Conservation (phyloP, 2,113 vertebrate genomes). For the Crotophaga sulcirostris region DNA sequence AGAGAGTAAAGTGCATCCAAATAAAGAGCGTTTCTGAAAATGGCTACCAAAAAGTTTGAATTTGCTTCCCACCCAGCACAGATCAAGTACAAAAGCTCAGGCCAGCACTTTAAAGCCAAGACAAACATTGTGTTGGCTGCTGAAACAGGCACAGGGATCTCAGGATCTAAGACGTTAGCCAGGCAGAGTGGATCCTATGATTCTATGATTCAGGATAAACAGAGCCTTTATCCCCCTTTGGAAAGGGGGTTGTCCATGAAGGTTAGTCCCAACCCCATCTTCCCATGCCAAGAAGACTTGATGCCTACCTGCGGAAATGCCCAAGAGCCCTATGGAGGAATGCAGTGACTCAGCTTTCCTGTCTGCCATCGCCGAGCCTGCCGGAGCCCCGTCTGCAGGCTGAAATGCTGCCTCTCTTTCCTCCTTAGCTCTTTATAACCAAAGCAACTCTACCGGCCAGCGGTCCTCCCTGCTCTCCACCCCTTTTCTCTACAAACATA, state of each 20-base stretch:
- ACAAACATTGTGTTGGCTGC: conserved; percentile 43
- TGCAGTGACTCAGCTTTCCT: conserved; percentile 60
- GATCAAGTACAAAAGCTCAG: background rate
- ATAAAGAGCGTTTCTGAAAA: background rate
- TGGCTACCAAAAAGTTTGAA: background rate
- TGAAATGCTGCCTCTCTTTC: background rate
- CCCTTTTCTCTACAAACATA: conserved; percentile 60
- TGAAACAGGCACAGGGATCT: background rate
- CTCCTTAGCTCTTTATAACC: conserved; percentile 64
- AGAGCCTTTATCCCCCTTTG: background rate
- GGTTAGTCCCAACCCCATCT: background rate
- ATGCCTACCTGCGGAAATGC: conserved; percentile 80
- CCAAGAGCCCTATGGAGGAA: conserved; percentile 76
- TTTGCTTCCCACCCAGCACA: background rate
- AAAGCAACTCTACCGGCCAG: background rate
- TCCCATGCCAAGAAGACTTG: background rate
- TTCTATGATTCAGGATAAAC: background rate
- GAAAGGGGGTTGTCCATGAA: background rate
- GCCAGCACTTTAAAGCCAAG: conserved; percentile 22
- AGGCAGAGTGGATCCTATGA: background rate
- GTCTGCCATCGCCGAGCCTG: conserved; percentile 13
- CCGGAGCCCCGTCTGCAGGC: background rate
- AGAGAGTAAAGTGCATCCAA: background rate
- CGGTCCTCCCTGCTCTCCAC: conserved; percentile 57
- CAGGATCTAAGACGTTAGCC: background rate